Base-by-base conservation (phyloP, 2,888 invertebrate genomes). In the Leucoptera coffeella region DNA sequence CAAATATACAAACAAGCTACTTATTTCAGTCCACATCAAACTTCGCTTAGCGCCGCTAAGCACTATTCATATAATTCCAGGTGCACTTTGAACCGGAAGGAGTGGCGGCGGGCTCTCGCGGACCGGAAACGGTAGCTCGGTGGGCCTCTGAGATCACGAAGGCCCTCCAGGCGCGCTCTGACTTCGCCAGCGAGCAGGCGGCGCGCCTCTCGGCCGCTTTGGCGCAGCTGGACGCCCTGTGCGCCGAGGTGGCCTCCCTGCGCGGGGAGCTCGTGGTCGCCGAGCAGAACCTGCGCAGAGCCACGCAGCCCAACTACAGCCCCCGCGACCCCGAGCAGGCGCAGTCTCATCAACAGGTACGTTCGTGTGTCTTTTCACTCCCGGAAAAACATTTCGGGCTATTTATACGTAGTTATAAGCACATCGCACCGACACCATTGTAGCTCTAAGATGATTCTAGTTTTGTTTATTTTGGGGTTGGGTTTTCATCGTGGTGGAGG, bases 21-120 rank as follows among this genome's bases (percentile, higher is more conserved):
- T 5, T 24, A 8, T 12, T 24, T 9, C 5, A 14, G 9, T 14
- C 14, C 10, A 4, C 14, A 14, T 11, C 4, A 17, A 12, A 12
- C 19, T 19, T 11, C 11, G 5, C 9, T 15, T 5, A 4, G 7
- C n/a, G 10, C 14, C n/a, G 15, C 6, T 12, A 27, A 11, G 13
- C 11, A 9, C n/a, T n/a, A n/a, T n/a, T n/a, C n/a, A n/a, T n/a
- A n/a, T n/a, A n/a, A n/a, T 13, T 7, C n/a, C 57, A 87, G 85
- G 85, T 92, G 29, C 92, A 93, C 65, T 91, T 92, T 77, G 81
- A 84, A 31, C 82, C 85, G 31, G 89, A 87, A 32, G 81, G 90
- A 55, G 85, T 84, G 83, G 87, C 47, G 82, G 87, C 65, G 73
- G 80, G 42, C 78, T 81, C 45, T 74, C 85, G 33, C 73, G 81